Evolutionary conservation across 1,140 invertebrate species (phyloP), one percentile per base, ranked within the genome.

Genomic region (Drosophila novamexicana): DNA sequence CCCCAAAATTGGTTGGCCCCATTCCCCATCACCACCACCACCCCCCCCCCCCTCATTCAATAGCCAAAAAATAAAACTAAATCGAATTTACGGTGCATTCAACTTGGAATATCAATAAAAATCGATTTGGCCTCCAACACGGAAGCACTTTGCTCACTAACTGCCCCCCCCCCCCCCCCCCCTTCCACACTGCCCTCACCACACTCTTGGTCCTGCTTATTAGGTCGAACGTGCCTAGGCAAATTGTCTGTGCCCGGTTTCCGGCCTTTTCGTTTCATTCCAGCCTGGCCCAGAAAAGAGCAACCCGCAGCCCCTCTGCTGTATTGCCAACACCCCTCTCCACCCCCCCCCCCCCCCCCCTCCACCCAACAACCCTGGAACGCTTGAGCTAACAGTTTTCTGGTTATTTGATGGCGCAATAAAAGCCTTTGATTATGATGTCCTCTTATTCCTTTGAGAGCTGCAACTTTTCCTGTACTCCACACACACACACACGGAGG

Each of bases 181-280:
- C 18, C 18, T 18, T 18, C 18, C 56, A 18, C 42, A 16, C 32
- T n/a, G n/a, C 18, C 44, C 37, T 32, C 6, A 37, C 37, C 56
- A 42, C 16, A 37, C 40, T 42, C 22, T 12, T 10, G 40, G 47
- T 49, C 52, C 58, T 77, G 80, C 73, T 88, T 88, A 89, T 88
- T 88, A 83, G 83, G 83, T 88, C 83, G 83, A 89, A 88, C 83
- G 84, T 88, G 83, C 77, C 68, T 65, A 84, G 69, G 79, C 69
- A 86, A 76, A 63, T 62, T 79, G 79, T 79, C 72, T 79, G 54
- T 53, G 36, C 61, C 57, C 61, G 66, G 62, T 73, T 85, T 85
- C 82, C 78, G 82, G 78, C 66, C 66, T 44, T 62, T 40, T 32
- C 39, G 62, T 56, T 12, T 12, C 14, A 9, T 22, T 63, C 47